These are phyloP conservation scores for Porites evermanni DNA, from an alignment of 92 coral and sea anemone species.

Conservation along the genomic window DNA sequence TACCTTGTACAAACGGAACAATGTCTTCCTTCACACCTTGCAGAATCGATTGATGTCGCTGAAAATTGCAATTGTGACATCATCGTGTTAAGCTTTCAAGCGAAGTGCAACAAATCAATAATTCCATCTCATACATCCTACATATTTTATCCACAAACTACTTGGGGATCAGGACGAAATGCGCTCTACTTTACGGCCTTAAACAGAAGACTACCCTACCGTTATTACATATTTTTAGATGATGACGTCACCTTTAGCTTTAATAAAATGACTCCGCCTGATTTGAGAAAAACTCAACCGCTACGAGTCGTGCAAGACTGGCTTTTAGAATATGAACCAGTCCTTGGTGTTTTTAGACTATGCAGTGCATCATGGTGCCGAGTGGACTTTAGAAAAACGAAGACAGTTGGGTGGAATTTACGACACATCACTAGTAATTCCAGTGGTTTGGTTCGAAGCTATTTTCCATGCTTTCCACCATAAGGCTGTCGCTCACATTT, in stretches of 20 bases:
- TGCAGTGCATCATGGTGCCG: constrained; percentile 16
- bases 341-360: constrained; percentile 16
- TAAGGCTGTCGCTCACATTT: constrained; percentile 1
- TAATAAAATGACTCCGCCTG: neutral
- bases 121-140: constrained; percentile 16
- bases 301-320: constrained; percentile 7
- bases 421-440: neutral
- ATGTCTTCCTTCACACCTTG: constrained; percentile 23
- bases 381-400: neutral
- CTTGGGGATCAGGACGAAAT: constrained; percentile 30
- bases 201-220: neutral
- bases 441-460: neutral
- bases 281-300: constrained; percentile 5
- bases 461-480: neutral
- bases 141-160: neutral
- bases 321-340: constrained; percentile 22
- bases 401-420: neutral
- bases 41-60: constrained; percentile 8
- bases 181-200: neutral
- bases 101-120: constrained; percentile 11
- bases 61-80: constrained; percentile 29
- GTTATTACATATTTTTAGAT: constrained; percentile 20
- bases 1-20: constrained; percentile 16
- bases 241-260: constrained; percentile 16
- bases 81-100: constrained; percentile 36